Base-by-base conservation (phyloP, 64 coral and sea anemone species). In the Cladopsammia gracilis region DNA sequence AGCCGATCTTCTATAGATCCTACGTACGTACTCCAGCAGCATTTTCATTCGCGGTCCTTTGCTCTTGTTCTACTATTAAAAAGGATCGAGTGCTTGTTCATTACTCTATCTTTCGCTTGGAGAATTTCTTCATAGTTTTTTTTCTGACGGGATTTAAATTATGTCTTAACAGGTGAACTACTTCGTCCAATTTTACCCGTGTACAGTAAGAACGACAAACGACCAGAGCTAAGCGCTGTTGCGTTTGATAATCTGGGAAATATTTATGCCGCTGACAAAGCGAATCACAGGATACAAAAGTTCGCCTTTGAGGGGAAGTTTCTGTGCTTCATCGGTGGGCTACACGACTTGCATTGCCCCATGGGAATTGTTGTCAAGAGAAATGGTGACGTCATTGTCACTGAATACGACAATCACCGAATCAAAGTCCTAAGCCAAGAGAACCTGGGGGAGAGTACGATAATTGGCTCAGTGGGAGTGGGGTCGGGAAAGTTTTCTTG, bases 201-300 rank as follows among this genome's bases (percentile, higher is more conserved):
- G 20, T 98, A 93, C 60, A 81, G 87, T 59, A 98, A 96, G 90
- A 87, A 86, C 62, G 97, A 98, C 71, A 75, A 75, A 82, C 79
- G 94, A 52, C 97, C 97, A 18, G 67, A 95, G 18, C 53, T 98
- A 19, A 87, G 88, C 18, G 90, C 93, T 22, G 26, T 98, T 47
- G 82, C 94, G 5, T 86, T 90, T 79, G 94, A 91, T 25, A 74
- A 59, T 71, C 62, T 82, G 7, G 82, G 68, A 45, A 89, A 75
- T 49, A 71, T 98, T 48, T 93, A 96, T 62, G 71, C 88, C 48
- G 94, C 89, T 34, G 97, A 98, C 70, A 90, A 87, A 83, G 94
- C 97, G 23, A 98, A 98, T 62, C 90, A 98, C 56, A 89, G 90
- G 73, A 92, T 98, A 22, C 90, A 98, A 72, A 98, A 98, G 62